Conservation (phyloP, 2,888 invertebrate species). For the Diploptera punctata region DNA sequence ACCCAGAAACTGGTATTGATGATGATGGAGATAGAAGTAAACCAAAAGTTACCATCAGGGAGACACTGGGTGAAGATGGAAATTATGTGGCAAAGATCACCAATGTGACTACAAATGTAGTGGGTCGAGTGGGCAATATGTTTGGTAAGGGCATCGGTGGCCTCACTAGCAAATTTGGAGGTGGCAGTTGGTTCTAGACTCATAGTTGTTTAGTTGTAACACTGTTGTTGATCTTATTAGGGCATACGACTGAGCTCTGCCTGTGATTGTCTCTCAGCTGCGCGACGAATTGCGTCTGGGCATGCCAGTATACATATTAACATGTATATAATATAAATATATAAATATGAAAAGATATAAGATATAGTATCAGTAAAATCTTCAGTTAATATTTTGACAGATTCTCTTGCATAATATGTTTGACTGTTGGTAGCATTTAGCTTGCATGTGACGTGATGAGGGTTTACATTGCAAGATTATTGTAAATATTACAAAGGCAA, state of each 20-base stretch:
- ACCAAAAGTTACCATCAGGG: constrained; percentile 66
- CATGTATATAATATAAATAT: constrained; percentile 42
- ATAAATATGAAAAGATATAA: constrained; percentile 30
- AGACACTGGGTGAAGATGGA: constrained; percentile 71
- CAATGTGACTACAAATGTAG: constrained; percentile 83
- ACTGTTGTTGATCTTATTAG: constrained; percentile 36
- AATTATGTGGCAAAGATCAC: constrained; percentile 77
- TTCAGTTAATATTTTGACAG: constrained; percentile 30
- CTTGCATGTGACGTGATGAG: constrained; percentile 37
- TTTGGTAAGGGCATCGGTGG: constrained; percentile 91
- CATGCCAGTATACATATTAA: constrained; percentile 32
- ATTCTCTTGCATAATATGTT: constrained; percentile 31
- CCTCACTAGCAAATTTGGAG: constrained; percentile 86
- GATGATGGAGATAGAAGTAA: constrained; percentile 64
- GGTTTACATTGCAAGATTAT: constrained; percentile 39
- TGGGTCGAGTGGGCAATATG: constrained; percentile 87
- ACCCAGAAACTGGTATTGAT: constrained; percentile 54
- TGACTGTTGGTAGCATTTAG: constrained; percentile 35
- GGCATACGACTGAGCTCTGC: constrained; percentile 45
- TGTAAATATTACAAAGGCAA: constrained; percentile 43
- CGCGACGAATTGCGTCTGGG: not conserved
- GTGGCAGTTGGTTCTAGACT: constrained; percentile 84
- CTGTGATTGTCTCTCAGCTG: constrained; percentile 41
- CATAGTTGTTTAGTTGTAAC: constrained; percentile 24
- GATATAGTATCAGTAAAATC: constrained; percentile 17